These are phyloP conservation scores for Formica selysi DNA, from an alignment of 1,140 invertebrate species.

Conservation along the genomic window DNA sequence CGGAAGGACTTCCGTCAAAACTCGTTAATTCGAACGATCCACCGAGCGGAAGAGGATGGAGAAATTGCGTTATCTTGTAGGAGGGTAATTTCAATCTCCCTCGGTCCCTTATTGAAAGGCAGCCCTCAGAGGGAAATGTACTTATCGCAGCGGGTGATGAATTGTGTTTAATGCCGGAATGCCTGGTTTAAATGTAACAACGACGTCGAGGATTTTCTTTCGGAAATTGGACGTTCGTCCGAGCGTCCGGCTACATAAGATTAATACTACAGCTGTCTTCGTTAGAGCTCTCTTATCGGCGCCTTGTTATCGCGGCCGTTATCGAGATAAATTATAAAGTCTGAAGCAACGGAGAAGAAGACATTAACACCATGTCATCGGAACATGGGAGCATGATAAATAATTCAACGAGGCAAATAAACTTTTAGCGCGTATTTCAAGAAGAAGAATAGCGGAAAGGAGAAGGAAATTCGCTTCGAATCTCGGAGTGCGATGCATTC, in stretches of 20 bases:
- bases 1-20: conserved; percentile 39
- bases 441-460: background rate
- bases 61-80: conserved; percentile 58
- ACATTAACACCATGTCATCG: conserved; percentile 24
- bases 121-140: conserved; percentile 6
- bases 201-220: background rate
- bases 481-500: conserved; percentile 29
- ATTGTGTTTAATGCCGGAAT: conserved; percentile 41
- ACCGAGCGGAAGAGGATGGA: background rate
- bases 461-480: conserved; percentile 22
- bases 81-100: conserved; percentile 58
- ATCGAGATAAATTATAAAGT: conserved; percentile 40
- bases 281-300: conserved; percentile 31
- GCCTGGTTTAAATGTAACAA: conserved; percentile 13
- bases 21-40: conserved; percentile 50
- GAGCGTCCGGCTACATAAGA: no score
- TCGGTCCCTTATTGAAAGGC: conserved; percentile 52
- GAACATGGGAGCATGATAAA: conserved; percentile 30
- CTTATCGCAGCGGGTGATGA: conserved; percentile 52
- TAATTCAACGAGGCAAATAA: conserved; percentile 56
- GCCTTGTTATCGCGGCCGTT: conserved; percentile 19
- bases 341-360: no score
- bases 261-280: background rate
- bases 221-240: conserved; percentile 14
- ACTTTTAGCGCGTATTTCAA: conserved; percentile 23